Percentiles rank a stretch among this genome's conserved stretches.
phyloP scores from a whole-genome alignment of 2,113 vertebrate species.

The Echinops telfairi region DNA sequence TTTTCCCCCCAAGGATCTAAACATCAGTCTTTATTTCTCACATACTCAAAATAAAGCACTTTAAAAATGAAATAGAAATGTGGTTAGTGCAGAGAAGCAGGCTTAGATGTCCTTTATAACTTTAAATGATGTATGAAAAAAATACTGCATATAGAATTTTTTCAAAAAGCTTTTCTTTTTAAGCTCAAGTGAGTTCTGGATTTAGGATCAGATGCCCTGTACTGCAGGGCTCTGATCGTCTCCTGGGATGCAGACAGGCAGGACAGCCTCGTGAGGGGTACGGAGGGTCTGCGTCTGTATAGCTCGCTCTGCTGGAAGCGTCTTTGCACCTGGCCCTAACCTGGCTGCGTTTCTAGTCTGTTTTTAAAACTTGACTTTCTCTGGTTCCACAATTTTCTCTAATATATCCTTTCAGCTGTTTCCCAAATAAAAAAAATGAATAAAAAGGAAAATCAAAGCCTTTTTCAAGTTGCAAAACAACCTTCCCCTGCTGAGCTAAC shows the following conservation, averaged over 20 bases:
- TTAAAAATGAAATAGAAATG: conserved; percentile 42
- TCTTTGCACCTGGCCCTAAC: neutral
- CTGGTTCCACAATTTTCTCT: conserved; percentile 44
- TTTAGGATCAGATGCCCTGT: conserved; percentile 28
- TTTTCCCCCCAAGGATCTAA: conserved; percentile 73
- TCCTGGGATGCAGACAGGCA: neutral
- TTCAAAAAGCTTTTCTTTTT: neutral
- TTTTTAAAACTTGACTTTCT: conserved; percentile 62
- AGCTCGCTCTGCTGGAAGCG: neutral
- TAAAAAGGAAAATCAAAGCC: conserved; percentile 72
- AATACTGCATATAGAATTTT: neutral
- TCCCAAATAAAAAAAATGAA: conserved; percentile 52
- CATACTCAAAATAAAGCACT: conserved; percentile 68
- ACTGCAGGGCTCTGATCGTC: neutral
- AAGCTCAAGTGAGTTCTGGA: conserved; percentile 13
- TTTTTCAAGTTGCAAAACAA: conserved; percentile 62
- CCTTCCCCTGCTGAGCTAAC: conserved; percentile 62
- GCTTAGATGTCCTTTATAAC: neutral
- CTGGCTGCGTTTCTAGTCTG: conserved; percentile 29
- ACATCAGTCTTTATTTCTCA: conserved; percentile 66
- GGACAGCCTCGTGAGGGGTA: neutral
- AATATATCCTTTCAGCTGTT: conserved; percentile 62
- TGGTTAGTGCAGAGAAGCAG: neutral
- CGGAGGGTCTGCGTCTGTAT: neutral
- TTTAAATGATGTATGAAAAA: conserved; percentile 20